Percentiles rank a stretch among this genome's conserved stretches.
These are phyloP conservation scores for Pseudomugil gertrudae DNA, from an alignment of 2,797 vertebrate genomes.

Conservation along the genomic window DNA sequence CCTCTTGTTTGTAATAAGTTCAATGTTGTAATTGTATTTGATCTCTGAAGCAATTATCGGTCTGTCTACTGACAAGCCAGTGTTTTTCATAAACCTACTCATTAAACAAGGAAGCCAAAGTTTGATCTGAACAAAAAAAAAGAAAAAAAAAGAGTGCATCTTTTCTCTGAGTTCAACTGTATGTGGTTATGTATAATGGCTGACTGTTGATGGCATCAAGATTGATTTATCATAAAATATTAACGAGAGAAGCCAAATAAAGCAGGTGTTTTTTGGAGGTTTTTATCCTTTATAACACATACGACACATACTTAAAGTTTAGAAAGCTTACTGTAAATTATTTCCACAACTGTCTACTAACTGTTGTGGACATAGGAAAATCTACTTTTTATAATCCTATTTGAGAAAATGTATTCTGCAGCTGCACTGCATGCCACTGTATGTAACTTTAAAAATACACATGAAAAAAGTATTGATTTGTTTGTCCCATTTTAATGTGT, in stretches of 20 bases:
- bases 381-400: neutral
- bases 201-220: too few species aligned
- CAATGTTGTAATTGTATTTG: too few species aligned
- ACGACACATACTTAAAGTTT: neutral
- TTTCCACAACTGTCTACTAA: neutral
- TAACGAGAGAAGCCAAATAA: neutral
- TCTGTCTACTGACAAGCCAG: too few species aligned
- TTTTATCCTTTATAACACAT: neutral
- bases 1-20: too few species aligned
- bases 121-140: too few species aligned
- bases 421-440: neutral
- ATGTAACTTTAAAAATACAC: neutral
- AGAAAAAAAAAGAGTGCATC: too few species aligned
- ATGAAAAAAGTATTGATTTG: neutral
- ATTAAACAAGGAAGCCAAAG: too few species aligned
- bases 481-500: conserved; percentile 33
- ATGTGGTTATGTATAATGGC: too few species aligned
- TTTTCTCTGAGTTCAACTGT: too few species aligned
- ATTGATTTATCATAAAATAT: neutral
- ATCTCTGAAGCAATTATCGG: too few species aligned
- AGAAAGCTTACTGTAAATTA: neutral
- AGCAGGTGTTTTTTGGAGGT: neutral
- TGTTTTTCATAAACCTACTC: too few species aligned
- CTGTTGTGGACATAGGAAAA: neutral
- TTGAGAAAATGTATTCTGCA: conserved; percentile 18